These are phyloP conservation scores for Callinectes sapidus DNA, from an alignment of 2,888 invertebrate species.

Conservation along the genomic window DNA sequence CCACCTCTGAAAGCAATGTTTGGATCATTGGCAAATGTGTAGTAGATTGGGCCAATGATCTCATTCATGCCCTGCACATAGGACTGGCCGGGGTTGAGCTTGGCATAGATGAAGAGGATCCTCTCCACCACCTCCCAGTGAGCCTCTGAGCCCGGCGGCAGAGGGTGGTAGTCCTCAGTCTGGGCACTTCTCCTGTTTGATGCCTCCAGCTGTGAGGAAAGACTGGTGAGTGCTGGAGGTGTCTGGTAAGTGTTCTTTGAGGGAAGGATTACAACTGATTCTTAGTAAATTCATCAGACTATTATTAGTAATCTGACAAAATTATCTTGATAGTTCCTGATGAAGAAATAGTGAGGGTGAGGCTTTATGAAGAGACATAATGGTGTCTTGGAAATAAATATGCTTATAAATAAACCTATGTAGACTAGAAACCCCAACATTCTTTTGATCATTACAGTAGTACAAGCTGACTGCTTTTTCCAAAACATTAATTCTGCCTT, in stretches of 20 bases:
- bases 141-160: constrained; percentile 93
- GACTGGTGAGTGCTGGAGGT: no score
- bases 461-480: not conserved
- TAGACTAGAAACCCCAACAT: not conserved
- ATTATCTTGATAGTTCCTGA: not conserved
- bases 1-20: constrained; percentile 82
- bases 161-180: constrained; percentile 87
- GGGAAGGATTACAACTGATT: no score
- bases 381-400: not conserved
- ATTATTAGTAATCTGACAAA: not conserved
- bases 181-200: constrained; percentile 81
- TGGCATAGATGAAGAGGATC: constrained; percentile 97
- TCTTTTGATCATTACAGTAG: not conserved
- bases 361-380: not conserved
- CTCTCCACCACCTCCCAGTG: constrained; percentile 99
- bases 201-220: constrained; percentile 44
- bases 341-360: not conserved
- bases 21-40: constrained; percentile 94
- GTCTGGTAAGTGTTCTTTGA: not conserved
- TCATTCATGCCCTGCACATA: constrained; percentile 99
- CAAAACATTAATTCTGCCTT: not conserved
- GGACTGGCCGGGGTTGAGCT: constrained; percentile 94
- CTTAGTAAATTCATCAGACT: not conserved
- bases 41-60: constrained; percentile 98
- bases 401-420: not conserved